Evolutionary conservation across 2,888 invertebrate genomes (phyloP), one percentile per base, ranked within the genome.

Genomic region (Ophion ellenae): DNA sequence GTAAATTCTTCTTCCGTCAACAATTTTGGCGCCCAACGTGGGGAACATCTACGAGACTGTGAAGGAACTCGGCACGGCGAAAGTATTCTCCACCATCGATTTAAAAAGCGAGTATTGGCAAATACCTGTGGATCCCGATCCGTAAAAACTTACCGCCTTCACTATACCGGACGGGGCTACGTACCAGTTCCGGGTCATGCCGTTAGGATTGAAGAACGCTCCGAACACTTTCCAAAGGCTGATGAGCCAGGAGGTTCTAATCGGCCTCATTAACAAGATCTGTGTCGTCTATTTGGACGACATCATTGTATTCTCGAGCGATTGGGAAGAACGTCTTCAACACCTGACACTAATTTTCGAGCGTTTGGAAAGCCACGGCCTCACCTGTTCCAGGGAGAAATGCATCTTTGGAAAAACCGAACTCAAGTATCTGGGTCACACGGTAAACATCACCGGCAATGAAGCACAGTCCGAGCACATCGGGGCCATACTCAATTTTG

Each of bases 161-260:
- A 53, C 87, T 10, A 89, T 91, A 0, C 90, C 91, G 0, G 87
- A 89, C 53, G 89, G 90, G 1, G 89, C 89, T 0, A 86, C 86
- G 2, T 92, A 89, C 77, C 89, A 90, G 45, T 92, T 91, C 63
- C 70, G 84, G 6, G 89, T 91, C 0, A 91, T 90, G 90, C 90
- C 90, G 1, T 91, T 91, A 53, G 90, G 90, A 0, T 73, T 90
- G 0, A 91, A 90, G 73, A 89, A 87, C 47, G 91, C 91, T 1
- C 90, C 90, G 0, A 83, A 87, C 9, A 90, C 90, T 0, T 92
- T 90, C 87, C 89, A 91, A 85, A 87, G 14, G 24, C 24, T 24
- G 24, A 24, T 24, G 24, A 24, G 24, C 24, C 24, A 24, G 24
- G 24, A 24, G 24, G 89, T 90, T 0, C 87, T 89, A 0, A 53